Conservation (phyloP, 2,888 invertebrate species). For the Sylvicola fuscatus region DNA sequence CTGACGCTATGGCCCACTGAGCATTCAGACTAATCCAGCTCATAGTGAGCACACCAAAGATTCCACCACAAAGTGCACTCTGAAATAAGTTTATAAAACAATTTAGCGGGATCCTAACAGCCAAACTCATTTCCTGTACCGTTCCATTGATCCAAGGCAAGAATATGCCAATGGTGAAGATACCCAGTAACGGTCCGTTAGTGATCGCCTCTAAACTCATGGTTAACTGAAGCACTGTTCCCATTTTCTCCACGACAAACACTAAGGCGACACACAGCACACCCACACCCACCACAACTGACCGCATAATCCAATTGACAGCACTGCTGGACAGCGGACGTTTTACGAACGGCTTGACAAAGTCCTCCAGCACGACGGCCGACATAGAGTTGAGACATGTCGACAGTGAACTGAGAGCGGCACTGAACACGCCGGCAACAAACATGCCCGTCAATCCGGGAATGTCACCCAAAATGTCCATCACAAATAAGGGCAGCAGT, state of each 20-base stretch:
- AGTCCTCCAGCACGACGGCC: slow-evolving; percentile 53
- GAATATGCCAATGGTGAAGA: slow-evolving; percentile 41
- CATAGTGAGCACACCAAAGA: slow-evolving; percentile 32
- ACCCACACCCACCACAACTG: slow-evolving; percentile 49
- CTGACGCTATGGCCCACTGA: slow-evolving; percentile 37
- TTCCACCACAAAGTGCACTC: slow-evolving; percentile 38
- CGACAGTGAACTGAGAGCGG: slow-evolving; percentile 61
- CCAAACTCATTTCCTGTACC: slow-evolving; percentile 20
- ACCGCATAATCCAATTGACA: slow-evolving; percentile 40
- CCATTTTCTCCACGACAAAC: slow-evolving; percentile 54
- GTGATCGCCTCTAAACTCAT: slow-evolving; percentile 48
- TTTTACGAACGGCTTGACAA: slow-evolving; percentile 39
- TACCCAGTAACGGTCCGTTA: slow-evolving; percentile 46
- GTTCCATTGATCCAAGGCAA: slow-evolving; percentile 45
- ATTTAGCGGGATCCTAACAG: not conserved
- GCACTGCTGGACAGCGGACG: slow-evolving; percentile 31
- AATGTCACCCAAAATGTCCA: slow-evolving; percentile 54
- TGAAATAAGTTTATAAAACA: slow-evolving; percentile 12
- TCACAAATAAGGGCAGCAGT: slow-evolving; percentile 64
- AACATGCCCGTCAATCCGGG: slow-evolving; percentile 74
- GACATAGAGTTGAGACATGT: slow-evolving; percentile 61
- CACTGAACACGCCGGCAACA: slow-evolving; percentile 78
- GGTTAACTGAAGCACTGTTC: slow-evolving; percentile 44
- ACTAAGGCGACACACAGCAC: slow-evolving; percentile 42
- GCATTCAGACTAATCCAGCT: slow-evolving; percentile 39